These are phyloP conservation scores for Keiferia lycopersicella DNA, from an alignment of 2,888 invertebrate genomes.

Conservation along the genomic window DNA sequence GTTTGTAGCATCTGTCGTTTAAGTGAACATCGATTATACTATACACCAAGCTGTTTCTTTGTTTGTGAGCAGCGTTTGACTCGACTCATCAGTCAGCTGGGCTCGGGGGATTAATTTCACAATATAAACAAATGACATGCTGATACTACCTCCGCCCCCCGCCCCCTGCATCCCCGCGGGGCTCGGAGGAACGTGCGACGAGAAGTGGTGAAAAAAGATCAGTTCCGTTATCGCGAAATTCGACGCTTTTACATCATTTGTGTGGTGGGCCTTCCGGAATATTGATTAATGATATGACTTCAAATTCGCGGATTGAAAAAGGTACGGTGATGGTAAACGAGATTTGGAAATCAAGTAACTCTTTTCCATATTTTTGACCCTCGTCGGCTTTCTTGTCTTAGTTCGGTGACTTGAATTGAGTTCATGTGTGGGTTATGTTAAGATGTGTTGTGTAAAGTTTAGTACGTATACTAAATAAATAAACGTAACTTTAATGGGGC, in stretches of 20 bases:
- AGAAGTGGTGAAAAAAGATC: constrained; percentile 48
- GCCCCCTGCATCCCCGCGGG: constrained; percentile 26
- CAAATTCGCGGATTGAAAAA: constrained; percentile 22
- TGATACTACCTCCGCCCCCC: constrained; percentile 60
- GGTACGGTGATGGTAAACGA: constrained; percentile 27
- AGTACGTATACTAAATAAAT: too few relatives aligned
- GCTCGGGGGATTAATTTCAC: constrained; percentile 65
- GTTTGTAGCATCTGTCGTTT: constrained; percentile 80
- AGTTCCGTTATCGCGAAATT: constrained; percentile 48
- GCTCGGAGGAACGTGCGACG: not conserved
- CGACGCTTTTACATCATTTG: constrained; percentile 53
- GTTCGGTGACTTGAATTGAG: not conserved
- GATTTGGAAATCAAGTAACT: constrained; percentile 11
- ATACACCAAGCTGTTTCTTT: constrained; percentile 75
- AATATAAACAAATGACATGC: constrained; percentile 71
- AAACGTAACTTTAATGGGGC: too few relatives aligned
- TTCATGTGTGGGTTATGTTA: not conserved
- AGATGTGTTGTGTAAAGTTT: too few relatives aligned
- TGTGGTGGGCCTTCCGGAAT: constrained; percentile 52
- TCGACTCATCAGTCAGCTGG: constrained; percentile 63
- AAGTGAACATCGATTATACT: constrained; percentile 78
- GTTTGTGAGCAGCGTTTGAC: constrained; percentile 70
- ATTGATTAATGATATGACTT: constrained; percentile 50
- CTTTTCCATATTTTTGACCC: constrained; percentile 9
- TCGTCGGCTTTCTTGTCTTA: not conserved